Base-by-base conservation (phyloP, 2,113 vertebrate genomes). In the Ranitomeya variabilis region DNA sequence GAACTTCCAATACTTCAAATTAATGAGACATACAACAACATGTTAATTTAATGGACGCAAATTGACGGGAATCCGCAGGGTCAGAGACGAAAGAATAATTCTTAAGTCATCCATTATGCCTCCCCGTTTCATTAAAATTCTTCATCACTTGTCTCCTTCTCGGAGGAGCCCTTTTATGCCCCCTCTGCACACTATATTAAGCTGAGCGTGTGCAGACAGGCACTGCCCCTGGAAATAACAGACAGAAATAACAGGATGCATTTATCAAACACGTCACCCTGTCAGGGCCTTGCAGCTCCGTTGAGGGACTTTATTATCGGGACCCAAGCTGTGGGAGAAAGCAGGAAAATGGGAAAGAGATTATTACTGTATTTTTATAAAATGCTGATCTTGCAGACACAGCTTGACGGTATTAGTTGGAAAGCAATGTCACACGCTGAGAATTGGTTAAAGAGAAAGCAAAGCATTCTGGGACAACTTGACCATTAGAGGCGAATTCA, bases 1-100 rank as follows among this genome's bases (percentile, higher is more conserved):
- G 19, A 31, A 15, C 51, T 16, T n/a, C 62, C 8, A 45, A 69
- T 80, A 5, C 86, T n/a, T 66, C 2, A 10, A 80, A 51, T 57
- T 74, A 86, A 64, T 7, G 85, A 80, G 51, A 83, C 66, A 78
- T 89, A 69, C 54, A 55, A 45, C 89, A 91, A 89, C 31, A 51
- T 89, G 80, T 57, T 79, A 37, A 87, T 89, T 69, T 85, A 89
- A 89, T 79, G 52, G 82, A 74, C 23, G 23, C 60, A 85, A 78
- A 69, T 90, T 74, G 77, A 37, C 81, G n/a, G 74, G 86, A 80
- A 71, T 66, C 54, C 23, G 26, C 79, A 89, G 37, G 82, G 85
- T 67, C 76, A 90, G 55, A 76, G 89, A 83, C 90, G 74, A 92
- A 90, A 87, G 85, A 64, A 85, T 90, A 85, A 83, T 82, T 83